Evolutionary conservation across 2,888 invertebrate genomes (phyloP), one percentile per base, ranked within the genome.

Genomic region (Lycaena phlaeas): DNA sequence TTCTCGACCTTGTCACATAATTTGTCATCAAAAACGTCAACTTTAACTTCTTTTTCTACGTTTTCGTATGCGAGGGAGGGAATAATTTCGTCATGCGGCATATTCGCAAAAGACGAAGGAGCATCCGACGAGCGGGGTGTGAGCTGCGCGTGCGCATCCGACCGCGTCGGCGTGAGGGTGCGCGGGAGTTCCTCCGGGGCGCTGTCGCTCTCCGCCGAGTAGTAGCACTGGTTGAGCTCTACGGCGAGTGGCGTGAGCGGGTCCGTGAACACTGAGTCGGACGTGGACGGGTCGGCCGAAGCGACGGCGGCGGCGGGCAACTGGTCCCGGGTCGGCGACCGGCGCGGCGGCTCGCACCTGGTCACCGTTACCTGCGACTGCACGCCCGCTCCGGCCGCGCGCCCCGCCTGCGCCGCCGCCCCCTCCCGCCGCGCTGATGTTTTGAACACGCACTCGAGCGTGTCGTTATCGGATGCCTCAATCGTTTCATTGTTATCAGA

Each of bases 241-340:
- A 88, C 85, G 50, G 87, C 88, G 57, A 86, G 85, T 62, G 88
- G 87, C 66, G 87, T 86, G 53, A 87, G 79, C 53, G 92, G 89
- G 70, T 92, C 92, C 54, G 92, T 91, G 79, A 92, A 92, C 68
- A 91, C 88, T 62, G 92, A 92, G 69, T 90, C 91, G 50, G 90
- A 89, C 58, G 87, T 89, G 54, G 91, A 90, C 50, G 85, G 87
- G 61, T 79, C 85, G 59, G 82, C 87, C 53, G 85, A 86, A 52
- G 74, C 71, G 56, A 57, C 54, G 53, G 59, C 57, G 56, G 58
- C 54, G 61, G 64, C 59, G 59, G 64, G 56, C 53, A 58, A 64
- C 59, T 60, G 64, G 64, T 64, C 71, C 64, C 69, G 74, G 84
- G 81, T 84, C 84, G 79, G 64, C 74, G 84, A 73, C 76, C 76